Conservation (phyloP, 2,797 vertebrate genomes). For the Anabacerthia variegaticeps region DNA sequence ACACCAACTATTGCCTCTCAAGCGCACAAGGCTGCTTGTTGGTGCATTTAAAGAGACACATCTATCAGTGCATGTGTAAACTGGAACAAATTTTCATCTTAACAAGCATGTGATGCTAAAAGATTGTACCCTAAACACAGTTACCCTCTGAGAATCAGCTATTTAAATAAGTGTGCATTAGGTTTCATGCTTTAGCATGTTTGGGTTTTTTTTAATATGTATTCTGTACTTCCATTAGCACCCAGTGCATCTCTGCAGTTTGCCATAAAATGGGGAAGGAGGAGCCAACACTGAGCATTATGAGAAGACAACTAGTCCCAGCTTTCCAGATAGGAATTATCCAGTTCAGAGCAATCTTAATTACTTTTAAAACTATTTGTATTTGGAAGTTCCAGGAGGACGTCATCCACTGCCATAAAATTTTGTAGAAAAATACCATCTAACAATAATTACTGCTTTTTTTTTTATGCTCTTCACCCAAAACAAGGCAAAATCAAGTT, state of each 20-base stretch:
- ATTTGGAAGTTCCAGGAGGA: not conserved
- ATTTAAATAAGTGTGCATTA: not conserved
- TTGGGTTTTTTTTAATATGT: not conserved
- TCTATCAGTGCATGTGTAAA: not conserved
- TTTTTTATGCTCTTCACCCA: not conserved
- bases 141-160: not conserved
- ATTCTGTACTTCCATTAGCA: not conserved
- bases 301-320: not conserved
- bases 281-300: not conserved
- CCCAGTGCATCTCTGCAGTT: not conserved
- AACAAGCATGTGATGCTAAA: not conserved
- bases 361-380: not conserved
- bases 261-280: not conserved
- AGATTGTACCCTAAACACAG: not conserved
- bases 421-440: not conserved
- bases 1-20: not conserved
- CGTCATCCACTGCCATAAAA: not conserved
- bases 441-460: not conserved
- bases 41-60: not conserved
- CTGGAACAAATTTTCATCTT: not conserved
- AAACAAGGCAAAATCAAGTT: not conserved
- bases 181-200: not conserved
- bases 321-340: not conserved
- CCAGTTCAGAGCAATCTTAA: not conserved
- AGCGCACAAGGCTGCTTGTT: not conserved